Percentiles rank a stretch among this genome's conserved stretches.
Evolutionary conservation across 2,888 invertebrate genomes (phyloP).

Genomic region (Caenorhabditis panamensis): DNA sequence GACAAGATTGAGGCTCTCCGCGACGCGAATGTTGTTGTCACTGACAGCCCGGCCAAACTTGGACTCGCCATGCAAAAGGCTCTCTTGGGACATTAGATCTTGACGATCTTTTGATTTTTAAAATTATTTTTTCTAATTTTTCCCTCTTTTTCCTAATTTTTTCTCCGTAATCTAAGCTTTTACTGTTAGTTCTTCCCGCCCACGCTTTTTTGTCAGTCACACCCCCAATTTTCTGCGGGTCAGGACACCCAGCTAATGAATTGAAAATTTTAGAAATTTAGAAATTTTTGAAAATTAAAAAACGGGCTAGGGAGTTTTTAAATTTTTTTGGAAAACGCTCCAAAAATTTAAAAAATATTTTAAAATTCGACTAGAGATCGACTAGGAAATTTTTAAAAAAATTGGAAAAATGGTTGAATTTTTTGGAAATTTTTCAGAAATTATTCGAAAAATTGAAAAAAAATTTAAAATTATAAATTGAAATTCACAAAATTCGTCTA

Average conservation of each 20-base stretch:
- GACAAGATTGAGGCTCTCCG: constrained; percentile 75
- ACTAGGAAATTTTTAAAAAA: too few species aligned
- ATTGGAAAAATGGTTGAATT: too few species aligned
- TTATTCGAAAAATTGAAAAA: too few species aligned
- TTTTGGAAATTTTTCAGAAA: too few species aligned
- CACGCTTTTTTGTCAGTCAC: neutral
- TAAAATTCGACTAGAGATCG: too few species aligned
- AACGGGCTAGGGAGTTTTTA: too few species aligned
- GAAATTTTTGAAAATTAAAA: neutral
- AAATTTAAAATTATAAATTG: too few species aligned
- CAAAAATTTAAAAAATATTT: too few species aligned
- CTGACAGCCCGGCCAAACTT: constrained; percentile 72
- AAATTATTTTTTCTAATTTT: neutral
- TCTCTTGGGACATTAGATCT: constrained; percentile 14
- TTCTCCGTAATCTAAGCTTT: neutral
- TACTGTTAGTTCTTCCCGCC: neutral
- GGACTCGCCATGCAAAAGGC: constrained; percentile 68
- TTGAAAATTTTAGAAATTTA: neutral
- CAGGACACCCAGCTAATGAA: neutral
- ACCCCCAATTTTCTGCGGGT: neutral
- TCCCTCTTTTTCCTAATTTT: constrained; percentile 4
- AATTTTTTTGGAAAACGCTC: too few species aligned
- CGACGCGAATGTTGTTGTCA: constrained; percentile 72
- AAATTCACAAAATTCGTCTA: too few species aligned
- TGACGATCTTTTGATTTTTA: neutral